These are phyloP conservation scores for Chiroxiphia lanceolata DNA, from an alignment of 2,797 vertebrate genomes.

Conservation along the genomic window DNA sequence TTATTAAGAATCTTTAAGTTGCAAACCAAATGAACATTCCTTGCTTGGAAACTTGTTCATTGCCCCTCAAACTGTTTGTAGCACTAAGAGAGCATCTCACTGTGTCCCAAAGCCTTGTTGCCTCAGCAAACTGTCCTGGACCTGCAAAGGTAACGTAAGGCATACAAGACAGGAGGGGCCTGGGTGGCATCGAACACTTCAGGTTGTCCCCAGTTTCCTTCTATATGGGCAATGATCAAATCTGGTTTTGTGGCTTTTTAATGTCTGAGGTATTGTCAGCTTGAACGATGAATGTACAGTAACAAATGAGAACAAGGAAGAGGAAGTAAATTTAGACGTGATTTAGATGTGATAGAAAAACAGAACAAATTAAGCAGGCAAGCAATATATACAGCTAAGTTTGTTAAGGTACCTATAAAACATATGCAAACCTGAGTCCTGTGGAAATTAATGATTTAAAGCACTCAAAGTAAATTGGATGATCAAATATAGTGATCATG, in stretches of 20 bases:
- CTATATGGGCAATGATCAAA: neutral
- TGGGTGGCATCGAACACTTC: neutral
- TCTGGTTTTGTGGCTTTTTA: neutral
- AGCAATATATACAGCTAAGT: neutral
- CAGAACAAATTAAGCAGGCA: neutral
- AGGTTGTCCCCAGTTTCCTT: neutral
- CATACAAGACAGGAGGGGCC: neutral
- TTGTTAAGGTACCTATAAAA: neutral
- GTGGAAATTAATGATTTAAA: neutral
- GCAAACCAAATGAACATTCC: neutral
- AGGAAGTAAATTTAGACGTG: neutral
- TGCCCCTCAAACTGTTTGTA: neutral
- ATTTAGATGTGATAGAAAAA: neutral
- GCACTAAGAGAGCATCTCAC: neutral
- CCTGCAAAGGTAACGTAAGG: neutral
- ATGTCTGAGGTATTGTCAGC: neutral
- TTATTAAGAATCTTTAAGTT: neutral
- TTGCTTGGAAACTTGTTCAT: neutral
- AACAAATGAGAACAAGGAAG: neutral
- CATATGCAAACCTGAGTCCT: neutral
- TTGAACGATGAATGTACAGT: rapidly evolving
- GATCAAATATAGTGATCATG: neutral
- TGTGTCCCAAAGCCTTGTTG: neutral
- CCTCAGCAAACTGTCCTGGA: neutral
- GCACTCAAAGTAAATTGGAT: neutral